These are phyloP conservation scores for Leuciscus idus DNA, from an alignment of 2,113 vertebrate genomes.

Conservation along the genomic window DNA sequence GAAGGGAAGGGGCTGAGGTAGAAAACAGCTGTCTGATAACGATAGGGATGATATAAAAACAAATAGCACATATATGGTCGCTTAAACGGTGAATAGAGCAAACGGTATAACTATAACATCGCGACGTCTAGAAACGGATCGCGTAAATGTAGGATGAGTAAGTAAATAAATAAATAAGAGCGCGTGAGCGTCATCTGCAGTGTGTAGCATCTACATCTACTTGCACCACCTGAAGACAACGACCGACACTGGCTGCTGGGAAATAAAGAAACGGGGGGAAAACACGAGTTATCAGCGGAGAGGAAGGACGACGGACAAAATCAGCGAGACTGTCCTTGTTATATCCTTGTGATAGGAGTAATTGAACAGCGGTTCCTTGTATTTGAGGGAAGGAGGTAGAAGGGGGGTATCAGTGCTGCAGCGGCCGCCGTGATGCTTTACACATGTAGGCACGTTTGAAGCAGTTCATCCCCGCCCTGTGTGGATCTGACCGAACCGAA, in stretches of 20 bases:
- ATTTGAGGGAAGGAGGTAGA: constrained; percentile 33
- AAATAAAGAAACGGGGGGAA: constrained; percentile 53
- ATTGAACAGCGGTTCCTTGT: constrained; percentile 32
- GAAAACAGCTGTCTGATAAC: constrained; percentile 31
- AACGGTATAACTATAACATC: neutral
- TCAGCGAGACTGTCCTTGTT: neutral
- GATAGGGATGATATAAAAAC: constrained; percentile 43
- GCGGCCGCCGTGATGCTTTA: constrained; percentile 68
- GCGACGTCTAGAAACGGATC: neutral
- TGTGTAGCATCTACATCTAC: constrained; percentile 64
- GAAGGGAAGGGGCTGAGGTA: constrained; percentile 5
- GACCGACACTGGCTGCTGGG: constrained; percentile 59
- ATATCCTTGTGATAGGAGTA: constrained; percentile 1
- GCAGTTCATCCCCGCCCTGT: constrained; percentile 71
- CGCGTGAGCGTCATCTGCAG: constrained; percentile 76
- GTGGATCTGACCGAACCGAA: constrained; percentile 49
- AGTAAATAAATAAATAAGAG: constrained; percentile 66
- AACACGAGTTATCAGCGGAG: neutral
- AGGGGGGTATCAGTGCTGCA: constrained; percentile 61
- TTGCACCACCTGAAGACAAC: constrained; percentile 73
- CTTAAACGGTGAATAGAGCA: neutral
- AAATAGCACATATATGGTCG: neutral
- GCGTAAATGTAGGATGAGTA: constrained; percentile 43
- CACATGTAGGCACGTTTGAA: constrained; percentile 76
- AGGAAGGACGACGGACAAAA: neutral